Conservation (phyloP, 2,797 vertebrate genomes). For the Dryobates pubescens region DNA sequence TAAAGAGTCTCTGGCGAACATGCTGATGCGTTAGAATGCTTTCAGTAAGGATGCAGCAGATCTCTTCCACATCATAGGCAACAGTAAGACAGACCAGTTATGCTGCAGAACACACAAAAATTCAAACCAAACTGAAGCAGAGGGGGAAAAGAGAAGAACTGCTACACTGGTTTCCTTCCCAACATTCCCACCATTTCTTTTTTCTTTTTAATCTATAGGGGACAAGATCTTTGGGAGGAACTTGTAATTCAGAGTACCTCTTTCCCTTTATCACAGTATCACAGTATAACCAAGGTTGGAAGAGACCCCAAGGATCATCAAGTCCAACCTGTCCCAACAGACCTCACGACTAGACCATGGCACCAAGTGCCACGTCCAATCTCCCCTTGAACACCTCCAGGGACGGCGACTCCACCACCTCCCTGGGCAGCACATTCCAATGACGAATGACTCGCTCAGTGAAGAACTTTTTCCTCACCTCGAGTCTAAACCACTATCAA, state of each 20-base stretch:
- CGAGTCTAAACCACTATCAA: too few species aligned
- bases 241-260: background rate
- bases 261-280: constrained; percentile 25
- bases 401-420: too few species aligned
- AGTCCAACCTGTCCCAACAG: too few species aligned
- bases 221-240: background rate
- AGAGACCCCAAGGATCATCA: too few species aligned
- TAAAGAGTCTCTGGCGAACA: background rate
- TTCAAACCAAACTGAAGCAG: background rate
- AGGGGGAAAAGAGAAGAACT: background rate
- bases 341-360: too few species aligned
- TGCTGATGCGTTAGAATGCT: background rate
- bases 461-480: too few species aligned
- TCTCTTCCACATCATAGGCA: background rate
- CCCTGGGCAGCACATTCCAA: too few species aligned
- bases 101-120: background rate
- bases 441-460: too few species aligned
- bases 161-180: background rate
- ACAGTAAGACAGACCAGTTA: background rate
- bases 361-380: too few species aligned
- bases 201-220: background rate
- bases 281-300: too few species aligned
- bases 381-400: too few species aligned
- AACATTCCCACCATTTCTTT: background rate
- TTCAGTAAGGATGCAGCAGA: background rate